Evolutionary conservation across 2,113 vertebrate species (phyloP).

Genomic region (Bombycilla garrulus): DNA sequence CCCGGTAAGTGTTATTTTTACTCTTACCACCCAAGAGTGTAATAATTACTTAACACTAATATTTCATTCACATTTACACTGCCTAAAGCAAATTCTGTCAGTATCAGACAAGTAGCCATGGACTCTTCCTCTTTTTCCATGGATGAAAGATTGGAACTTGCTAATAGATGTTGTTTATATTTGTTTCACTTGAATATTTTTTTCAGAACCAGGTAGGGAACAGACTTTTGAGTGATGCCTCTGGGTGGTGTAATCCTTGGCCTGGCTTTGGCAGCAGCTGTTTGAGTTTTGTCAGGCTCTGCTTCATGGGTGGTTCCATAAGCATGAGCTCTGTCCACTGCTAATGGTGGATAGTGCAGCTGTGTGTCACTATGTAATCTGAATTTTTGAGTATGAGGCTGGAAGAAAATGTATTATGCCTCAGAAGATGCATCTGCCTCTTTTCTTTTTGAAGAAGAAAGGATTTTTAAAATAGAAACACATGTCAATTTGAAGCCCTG

Average conservation of each 20-base stretch:
- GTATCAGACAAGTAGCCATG: not conserved
- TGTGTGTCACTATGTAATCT: not conserved
- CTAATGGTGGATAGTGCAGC: not conserved
- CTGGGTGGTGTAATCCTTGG: constrained; percentile 20
- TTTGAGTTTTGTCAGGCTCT: not conserved
- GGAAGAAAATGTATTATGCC: not conserved
- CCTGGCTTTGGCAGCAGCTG: not conserved
- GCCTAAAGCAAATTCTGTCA: not conserved
- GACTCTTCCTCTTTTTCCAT: not conserved
- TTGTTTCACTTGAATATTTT: not conserved
- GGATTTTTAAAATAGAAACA: not conserved
- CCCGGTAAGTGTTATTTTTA: constrained; percentile 78
- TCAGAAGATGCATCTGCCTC: not conserved
- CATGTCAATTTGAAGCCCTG: not conserved
- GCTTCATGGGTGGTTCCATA: not conserved
- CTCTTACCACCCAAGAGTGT: not conserved
- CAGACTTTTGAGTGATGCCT: not conserved
- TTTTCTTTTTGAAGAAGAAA: not conserved
- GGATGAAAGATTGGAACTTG: not conserved
- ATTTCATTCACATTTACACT: not conserved
- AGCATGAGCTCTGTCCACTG: not conserved
- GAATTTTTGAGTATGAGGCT: not conserved
- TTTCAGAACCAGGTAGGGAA: not conserved
- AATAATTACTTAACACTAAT: not conserved
- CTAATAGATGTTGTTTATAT: not conserved